A percentile compares a stretch with the other conserved stretches of the same genome.
phyloP scores from a whole-genome alignment of 2,113 vertebrate species.

The Raja brachyura region DNA sequence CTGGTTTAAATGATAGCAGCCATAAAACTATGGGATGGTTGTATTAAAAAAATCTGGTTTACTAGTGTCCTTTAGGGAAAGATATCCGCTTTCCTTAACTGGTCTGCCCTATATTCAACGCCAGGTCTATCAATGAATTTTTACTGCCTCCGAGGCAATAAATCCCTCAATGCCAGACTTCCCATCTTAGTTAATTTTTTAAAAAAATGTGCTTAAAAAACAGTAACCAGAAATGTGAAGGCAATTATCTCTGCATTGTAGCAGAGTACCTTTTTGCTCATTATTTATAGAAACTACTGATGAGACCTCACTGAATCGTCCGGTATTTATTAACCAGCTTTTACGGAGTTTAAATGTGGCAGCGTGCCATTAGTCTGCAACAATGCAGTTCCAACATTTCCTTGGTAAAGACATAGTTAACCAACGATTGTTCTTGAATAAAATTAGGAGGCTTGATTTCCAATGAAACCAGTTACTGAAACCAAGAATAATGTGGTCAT shows the following conservation, averaged over 20 bases:
- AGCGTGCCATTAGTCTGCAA: not conserved
- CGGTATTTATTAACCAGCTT: slow-evolving; percentile 43
- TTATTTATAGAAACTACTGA: slow-evolving; percentile 47
- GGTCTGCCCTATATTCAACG: too few species aligned
- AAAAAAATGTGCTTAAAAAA: not conserved
- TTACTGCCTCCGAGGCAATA: too few species aligned
- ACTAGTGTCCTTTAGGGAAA: too few species aligned
- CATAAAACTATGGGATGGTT: too few species aligned
- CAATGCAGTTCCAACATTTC: slow-evolving; percentile 35
- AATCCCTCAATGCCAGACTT: too few species aligned
- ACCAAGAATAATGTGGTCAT: not conserved
- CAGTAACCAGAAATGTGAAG: not conserved
- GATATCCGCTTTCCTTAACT: too few species aligned
- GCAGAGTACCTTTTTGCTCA: slow-evolving; percentile 51
- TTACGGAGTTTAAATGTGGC: slow-evolving; percentile 40
- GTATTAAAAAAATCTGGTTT: too few species aligned
- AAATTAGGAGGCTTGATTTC: not conserved
- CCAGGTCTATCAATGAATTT: too few species aligned
- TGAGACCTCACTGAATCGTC: slow-evolving; percentile 51
- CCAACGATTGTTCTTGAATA: slow-evolving; percentile 27
- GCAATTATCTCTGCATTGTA: slow-evolving; percentile 22
- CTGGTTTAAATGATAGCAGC: too few species aligned
- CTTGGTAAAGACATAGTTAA: slow-evolving; percentile 33
- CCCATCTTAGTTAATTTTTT: too few species aligned
- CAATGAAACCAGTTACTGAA: not conserved